Percentiles rank a stretch among this genome's conserved stretches.
Evolutionary conservation across 2,113 vertebrate species (phyloP).

Genomic region (Rhinolophus ferrumequinum): DNA sequence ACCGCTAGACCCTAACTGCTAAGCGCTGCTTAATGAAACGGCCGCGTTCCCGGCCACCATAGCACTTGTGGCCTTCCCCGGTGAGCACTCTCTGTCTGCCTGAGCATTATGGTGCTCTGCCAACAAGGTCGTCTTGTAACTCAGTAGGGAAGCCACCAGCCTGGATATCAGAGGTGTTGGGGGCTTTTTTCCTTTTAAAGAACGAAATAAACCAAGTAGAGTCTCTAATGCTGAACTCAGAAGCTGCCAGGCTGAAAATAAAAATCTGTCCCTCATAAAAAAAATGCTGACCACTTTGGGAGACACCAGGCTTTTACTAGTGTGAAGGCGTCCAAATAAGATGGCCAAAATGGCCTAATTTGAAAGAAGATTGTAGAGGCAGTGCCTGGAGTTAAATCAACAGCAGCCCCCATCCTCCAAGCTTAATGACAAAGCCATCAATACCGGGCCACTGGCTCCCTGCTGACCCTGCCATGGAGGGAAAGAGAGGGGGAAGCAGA

Average conservation of each 20-base stretch:
- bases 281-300: constrained; percentile 77
- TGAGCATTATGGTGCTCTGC: constrained; percentile 63
- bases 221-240: constrained; percentile 79
- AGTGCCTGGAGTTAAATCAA: constrained; percentile 81
- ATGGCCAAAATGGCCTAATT: constrained; percentile 78
- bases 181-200: constrained; percentile 75
- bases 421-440: constrained; percentile 81
- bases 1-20: constrained; percentile 75
- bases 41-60: constrained; percentile 60
- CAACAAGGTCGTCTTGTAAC: constrained; percentile 82
- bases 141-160: constrained; percentile 77
- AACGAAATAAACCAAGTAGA: constrained; percentile 79
- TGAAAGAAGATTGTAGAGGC: constrained; percentile 73
- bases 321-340: constrained; percentile 74
- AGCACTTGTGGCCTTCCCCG: constrained; percentile 81
- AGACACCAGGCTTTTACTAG: constrained; percentile 70
- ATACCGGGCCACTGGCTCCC: constrained; percentile 76
- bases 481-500: neutral
- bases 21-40: constrained; percentile 82
- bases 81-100: constrained; percentile 79
- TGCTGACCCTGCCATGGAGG: constrained; percentile 65
- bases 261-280: constrained; percentile 77
- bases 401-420: constrained; percentile 70
- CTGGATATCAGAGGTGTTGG: constrained; percentile 75
- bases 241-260: constrained; percentile 78